A percentile compares a stretch with the other conserved stretches of the same genome.
Conservation (phyloP, 2,888 invertebrate species). For the Eristalis pertinax region DNA sequence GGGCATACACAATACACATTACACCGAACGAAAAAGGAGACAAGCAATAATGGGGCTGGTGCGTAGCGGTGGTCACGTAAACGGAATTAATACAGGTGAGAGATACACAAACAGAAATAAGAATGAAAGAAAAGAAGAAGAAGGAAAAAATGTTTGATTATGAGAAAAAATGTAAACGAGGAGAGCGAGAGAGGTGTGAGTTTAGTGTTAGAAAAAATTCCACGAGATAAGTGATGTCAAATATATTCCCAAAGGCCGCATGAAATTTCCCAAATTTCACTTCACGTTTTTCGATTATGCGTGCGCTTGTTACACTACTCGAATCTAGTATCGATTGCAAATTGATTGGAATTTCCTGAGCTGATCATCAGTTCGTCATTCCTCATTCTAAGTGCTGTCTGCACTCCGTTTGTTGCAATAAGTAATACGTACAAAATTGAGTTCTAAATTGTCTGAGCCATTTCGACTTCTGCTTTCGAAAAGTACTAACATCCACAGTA, state of each 20-base stretch:
- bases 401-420: too few relatives aligned
- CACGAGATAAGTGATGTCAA: background rate
- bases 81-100: slow-evolving; percentile 71
- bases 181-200: slow-evolving; percentile 27
- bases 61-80: slow-evolving; percentile 71
- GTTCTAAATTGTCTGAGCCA: too few relatives aligned
- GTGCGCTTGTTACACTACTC: too few relatives aligned
- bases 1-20: slow-evolving; percentile 31
- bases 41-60: slow-evolving; percentile 56
- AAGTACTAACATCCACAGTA: background rate
- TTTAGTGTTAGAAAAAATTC: slow-evolving; percentile 24
- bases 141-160: slow-evolving; percentile 12
- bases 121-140: slow-evolving; percentile 49
- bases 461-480: too few relatives aligned
- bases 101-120: slow-evolving; percentile 59
- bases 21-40: background rate
- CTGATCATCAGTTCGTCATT: too few relatives aligned
- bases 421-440: too few relatives aligned
- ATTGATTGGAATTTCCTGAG: too few relatives aligned
- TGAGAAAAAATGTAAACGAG: slow-evolving; percentile 8
- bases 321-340: too few relatives aligned
- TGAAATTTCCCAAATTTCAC: background rate
- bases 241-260: slow-evolving; percentile 8
- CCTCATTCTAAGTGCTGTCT: too few relatives aligned
- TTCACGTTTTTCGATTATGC: background rate